Conservation (phyloP, 2,113 vertebrate genomes). For the Electrona antarctica region DNA sequence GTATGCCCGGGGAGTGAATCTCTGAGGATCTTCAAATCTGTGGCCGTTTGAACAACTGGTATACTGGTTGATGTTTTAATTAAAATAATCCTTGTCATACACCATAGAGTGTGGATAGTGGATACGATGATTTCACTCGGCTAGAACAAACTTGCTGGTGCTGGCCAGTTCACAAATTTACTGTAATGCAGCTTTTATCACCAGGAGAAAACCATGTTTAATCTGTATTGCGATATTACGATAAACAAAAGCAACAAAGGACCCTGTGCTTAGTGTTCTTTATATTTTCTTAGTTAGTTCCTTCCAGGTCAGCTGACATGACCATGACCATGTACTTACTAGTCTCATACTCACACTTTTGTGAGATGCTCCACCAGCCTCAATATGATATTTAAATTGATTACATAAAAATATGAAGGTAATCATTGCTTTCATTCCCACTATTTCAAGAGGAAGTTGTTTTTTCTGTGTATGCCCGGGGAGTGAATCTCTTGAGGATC, state of each 20-base stretch:
- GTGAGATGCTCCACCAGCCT: slow-evolving; percentile 10
- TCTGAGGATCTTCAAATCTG: background rate
- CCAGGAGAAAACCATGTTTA: too few relatives aligned
- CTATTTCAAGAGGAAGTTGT: background rate
- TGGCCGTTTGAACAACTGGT: slow-evolving; percentile 12
- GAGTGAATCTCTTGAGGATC: background rate
- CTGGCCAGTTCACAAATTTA: too few relatives aligned
- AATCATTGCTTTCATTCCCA: background rate
- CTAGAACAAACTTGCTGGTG: too few relatives aligned
- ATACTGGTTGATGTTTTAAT: slow-evolving; percentile 27
- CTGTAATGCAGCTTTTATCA: too few relatives aligned
- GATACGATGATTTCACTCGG: too few relatives aligned
- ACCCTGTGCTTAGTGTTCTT: background rate
- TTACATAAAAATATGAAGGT: too few relatives aligned
- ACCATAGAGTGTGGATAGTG: too few relatives aligned
- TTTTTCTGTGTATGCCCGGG: background rate
- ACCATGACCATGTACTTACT: too few relatives aligned
- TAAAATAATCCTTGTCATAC: slow-evolving; percentile 14
- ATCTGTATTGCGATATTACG: too few relatives aligned
- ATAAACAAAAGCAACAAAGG: background rate
- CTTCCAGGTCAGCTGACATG: too few relatives aligned
- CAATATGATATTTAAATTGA: background rate
- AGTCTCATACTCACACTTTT: slow-evolving; percentile 40
- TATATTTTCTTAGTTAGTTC: too few relatives aligned
- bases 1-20: background rate